Conservation (phyloP, 2,888 invertebrate species). For the Mesoligia furuncula region DNA sequence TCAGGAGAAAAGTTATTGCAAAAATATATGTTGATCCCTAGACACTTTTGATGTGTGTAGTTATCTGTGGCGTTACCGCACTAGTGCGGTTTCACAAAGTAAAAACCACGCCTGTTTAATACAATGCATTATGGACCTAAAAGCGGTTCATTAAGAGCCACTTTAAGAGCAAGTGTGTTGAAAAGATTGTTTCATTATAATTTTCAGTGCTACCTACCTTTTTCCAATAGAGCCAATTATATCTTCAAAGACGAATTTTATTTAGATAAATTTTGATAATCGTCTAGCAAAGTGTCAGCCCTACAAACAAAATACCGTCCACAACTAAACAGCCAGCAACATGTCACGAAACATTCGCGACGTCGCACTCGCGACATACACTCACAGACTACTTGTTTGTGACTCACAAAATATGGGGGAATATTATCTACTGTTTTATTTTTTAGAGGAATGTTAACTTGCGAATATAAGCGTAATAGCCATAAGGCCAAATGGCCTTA, state of each 20-base stretch:
- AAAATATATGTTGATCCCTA: no score
- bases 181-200: neutral
- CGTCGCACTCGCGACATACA: conserved; percentile 25
- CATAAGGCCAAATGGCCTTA: no score
- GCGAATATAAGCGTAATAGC: no score
- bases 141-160: no score
- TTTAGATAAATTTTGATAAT: neutral
- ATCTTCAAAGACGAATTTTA: neutral
- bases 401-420: conserved; percentile 14
- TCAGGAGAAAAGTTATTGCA: no score
- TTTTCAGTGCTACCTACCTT: neutral
- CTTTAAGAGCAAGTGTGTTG: no score
- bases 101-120: no score
- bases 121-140: no score
- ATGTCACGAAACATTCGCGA: conserved; percentile 43
- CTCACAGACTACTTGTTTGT: conserved; percentile 16
- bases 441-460: neutral
- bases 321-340: conserved; percentile 50
- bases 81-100: no score
- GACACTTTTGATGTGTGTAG: no score
- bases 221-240: neutral
- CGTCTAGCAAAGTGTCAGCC: conserved; percentile 11
- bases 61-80: no score
- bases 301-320: conserved; percentile 32
- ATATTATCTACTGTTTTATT: neutral